Evolutionary conservation across 2,888 invertebrate species (phyloP), one percentile per base, ranked within the genome.

Genomic region (Drosophila histrio): DNA sequence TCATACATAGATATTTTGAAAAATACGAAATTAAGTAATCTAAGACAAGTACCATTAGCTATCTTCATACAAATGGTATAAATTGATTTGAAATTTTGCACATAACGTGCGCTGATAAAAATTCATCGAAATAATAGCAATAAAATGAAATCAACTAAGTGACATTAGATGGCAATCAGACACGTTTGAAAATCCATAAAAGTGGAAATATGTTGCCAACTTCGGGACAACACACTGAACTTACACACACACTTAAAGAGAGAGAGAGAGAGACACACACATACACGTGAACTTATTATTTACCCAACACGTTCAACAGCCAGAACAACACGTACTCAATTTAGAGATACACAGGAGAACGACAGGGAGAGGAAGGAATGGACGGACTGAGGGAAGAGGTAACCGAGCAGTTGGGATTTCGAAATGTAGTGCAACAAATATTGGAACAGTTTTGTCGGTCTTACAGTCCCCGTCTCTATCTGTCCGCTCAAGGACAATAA

Each of bases 261-360:
- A 17, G 32, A 17, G 17, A 15, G 17, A n/a, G n/a, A 17, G 50
- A 3, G 9, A 3, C 8, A 19, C 11, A 34, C 50, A 8, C 13
- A 52, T 15, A 62, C 58, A 69, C 63, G 76, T 85, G 78, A 60
- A 72, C 62, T 71, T 73, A 78, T 80, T 80, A 83, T 83, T 86
- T 83, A 86, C 83, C 82, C 70, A 83, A 86, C 83, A 83, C 87
- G 83, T 83, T 69, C 87, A 72, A 57, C 54, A 69, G 77, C 70
- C 62, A 83, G 87, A 80, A 86, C 78, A 86, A 84, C 83, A 86
- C 83, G 83, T 84, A 83, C 83, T 79, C 83, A 83, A 83, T 83
- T 86, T 86, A 65, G 79, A 79, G 72, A 59, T 54, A 72, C 77
- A 79, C 72, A 60, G 6, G 36, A 50, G 53, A 5, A 32, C 8